Conservation (phyloP, 2,888 invertebrate species). For the Encarsia formosa region DNA sequence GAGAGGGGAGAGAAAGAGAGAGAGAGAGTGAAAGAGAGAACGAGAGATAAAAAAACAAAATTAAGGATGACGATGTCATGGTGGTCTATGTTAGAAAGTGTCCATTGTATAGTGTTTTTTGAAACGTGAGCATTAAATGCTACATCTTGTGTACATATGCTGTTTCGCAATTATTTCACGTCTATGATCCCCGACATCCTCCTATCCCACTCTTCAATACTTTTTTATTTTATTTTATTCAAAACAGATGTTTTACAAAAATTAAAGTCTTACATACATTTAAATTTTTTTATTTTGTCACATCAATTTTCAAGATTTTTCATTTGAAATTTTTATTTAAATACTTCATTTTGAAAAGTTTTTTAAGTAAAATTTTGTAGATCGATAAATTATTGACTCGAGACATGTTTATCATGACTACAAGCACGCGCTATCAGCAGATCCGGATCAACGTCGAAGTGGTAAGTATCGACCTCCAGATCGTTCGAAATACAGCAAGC, state of each 20-base stretch:
- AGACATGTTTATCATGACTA: no score
- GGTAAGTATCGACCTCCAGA: no score
- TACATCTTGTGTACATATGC: slow-evolving; percentile 49
- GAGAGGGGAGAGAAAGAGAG: slow-evolving; percentile 19
- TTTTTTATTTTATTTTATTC: no score
- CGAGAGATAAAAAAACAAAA: slow-evolving; percentile 18
- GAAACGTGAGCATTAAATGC: slow-evolving; percentile 52
- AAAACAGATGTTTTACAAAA: no score
- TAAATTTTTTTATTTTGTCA: background rate
- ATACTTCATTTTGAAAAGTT: background rate
- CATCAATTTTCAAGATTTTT: background rate
- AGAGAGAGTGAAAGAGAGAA: slow-evolving; percentile 29
- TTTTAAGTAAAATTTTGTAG: background rate
- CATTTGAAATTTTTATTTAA: background rate
- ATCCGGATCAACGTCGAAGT: no score
- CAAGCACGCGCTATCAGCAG: no score
- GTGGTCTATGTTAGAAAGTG: slow-evolving; percentile 51
- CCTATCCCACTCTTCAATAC: background rate
- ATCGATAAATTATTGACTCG: background rate
- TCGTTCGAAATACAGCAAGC: no score
- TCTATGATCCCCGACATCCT: background rate
- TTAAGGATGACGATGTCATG: slow-evolving; percentile 42
- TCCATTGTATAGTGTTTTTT: slow-evolving; percentile 52
- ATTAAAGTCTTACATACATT: background rate
- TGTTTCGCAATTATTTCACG: slow-evolving; percentile 37